Conservation (phyloP, 2,113 vertebrate species). For the Nothoprocta pentlandii region DNA sequence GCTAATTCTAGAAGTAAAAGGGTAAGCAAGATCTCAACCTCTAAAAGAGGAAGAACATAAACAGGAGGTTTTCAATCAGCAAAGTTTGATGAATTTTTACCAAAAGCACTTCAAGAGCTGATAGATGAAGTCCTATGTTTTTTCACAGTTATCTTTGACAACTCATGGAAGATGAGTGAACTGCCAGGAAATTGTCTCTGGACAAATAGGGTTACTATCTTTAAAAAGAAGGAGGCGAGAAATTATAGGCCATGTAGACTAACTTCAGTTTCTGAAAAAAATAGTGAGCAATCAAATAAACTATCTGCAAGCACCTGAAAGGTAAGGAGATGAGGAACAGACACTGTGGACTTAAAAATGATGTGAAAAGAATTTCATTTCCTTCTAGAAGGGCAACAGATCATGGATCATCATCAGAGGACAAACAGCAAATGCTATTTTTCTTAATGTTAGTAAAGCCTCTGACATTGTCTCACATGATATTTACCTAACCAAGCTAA, state of each 20-base stretch:
- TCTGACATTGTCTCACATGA: not conserved
- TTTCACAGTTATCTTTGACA: not conserved
- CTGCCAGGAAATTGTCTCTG: not conserved
- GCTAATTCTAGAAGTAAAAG: not conserved
- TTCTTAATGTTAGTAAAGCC: not conserved
- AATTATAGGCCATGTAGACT: not conserved
- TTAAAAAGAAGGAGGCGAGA: not conserved
- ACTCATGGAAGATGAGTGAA: not conserved
- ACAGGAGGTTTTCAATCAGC: not conserved
- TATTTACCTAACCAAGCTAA: not conserved
- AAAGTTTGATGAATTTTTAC: constrained; percentile 10
- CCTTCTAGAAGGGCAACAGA: not conserved
- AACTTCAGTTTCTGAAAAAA: not conserved
- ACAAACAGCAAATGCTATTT: not conserved
- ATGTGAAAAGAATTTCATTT: not conserved
- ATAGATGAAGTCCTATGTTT: not conserved
- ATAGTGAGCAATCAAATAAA: not conserved
- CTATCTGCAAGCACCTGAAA: not conserved
- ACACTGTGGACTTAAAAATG: not conserved
- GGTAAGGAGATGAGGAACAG: not conserved
- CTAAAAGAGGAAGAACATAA: not conserved
- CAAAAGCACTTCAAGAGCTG: not conserved
- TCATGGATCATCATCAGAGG: not conserved
- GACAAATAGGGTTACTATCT: not conserved
- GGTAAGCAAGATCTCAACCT: not conserved